A percentile compares a stretch with the other conserved stretches of the same genome.
Conservation (phyloP, 2,113 vertebrate species). For the Oncorhynchus kisutch region DNA sequence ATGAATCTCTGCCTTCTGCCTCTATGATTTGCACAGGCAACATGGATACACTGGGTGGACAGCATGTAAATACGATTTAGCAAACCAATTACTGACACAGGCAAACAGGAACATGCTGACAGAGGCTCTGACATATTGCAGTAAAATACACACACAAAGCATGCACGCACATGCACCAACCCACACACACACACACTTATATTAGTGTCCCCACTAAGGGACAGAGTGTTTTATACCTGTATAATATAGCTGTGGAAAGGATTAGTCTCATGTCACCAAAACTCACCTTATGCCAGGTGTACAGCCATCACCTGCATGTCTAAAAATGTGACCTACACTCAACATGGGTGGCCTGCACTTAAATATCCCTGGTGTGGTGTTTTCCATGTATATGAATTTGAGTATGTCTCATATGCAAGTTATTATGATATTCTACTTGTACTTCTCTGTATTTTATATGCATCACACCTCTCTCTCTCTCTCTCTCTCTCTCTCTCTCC, state of each 20-base stretch:
- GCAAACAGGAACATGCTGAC: neutral
- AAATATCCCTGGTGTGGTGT: too few relatives aligned
- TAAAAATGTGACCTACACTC: neutral
- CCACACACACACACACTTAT: neutral
- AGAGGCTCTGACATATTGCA: neutral
- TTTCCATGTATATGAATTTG: neutral
- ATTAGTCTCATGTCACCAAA: slow-evolving; percentile 2
- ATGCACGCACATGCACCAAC: neutral
- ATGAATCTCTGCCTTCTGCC: too few relatives aligned
- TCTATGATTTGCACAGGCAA: neutral
- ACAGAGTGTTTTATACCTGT: neutral
- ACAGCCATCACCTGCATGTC: neutral
- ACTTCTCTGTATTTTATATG: too few relatives aligned
- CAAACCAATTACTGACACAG: neutral
- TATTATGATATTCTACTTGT: too few relatives aligned
- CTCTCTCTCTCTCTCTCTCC: too few relatives aligned
- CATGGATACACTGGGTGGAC: neutral
- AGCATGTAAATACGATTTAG: neutral
- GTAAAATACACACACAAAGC: neutral
- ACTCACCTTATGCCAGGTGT: neutral
- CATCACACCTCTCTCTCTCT: neutral
- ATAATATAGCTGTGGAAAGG: neutral
- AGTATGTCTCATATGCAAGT: neutral
- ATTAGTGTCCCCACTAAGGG: neutral
- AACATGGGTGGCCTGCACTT: too few relatives aligned